These are phyloP conservation scores for Papilio glaucus DNA, from an alignment of 1,140 invertebrate genomes.

Conservation along the genomic window DNA sequence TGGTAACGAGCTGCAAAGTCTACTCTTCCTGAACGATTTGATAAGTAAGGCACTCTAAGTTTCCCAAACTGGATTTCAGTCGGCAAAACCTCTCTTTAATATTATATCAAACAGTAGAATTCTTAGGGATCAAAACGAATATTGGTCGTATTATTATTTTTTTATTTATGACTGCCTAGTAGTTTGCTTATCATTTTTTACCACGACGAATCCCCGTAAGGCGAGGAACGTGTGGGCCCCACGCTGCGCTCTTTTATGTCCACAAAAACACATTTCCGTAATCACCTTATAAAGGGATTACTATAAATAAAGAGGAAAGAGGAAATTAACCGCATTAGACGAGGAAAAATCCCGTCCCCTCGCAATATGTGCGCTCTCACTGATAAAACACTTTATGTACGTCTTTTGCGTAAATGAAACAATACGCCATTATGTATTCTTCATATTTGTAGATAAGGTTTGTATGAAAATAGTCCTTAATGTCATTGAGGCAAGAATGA, in stretches of 20 bases:
- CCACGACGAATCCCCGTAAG: slow-evolving; percentile 41
- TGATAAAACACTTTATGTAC: slow-evolving; percentile 79
- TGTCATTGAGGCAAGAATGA: not conserved
- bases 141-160: not conserved
- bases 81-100: too few relatives aligned
- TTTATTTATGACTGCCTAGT: slow-evolving; percentile 26
- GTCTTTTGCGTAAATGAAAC: slow-evolving; percentile 76
- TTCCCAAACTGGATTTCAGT: too few relatives aligned
- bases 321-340: slow-evolving; percentile 81
- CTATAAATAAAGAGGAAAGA: slow-evolving; percentile 83
- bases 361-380: slow-evolving; percentile 79
- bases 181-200: slow-evolving; percentile 50
- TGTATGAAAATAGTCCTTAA: slow-evolving; percentile 7
- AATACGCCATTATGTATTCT: slow-evolving; percentile 65
- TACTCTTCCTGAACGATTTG: too few relatives aligned
- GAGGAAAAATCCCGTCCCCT: slow-evolving; percentile 77
- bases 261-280: slow-evolving; percentile 79
- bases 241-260: slow-evolving; percentile 75
- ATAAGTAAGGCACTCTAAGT: too few relatives aligned
- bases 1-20: too few relatives aligned
- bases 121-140: not conserved
- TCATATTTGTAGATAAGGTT: not conserved
- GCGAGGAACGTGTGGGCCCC: slow-evolving; percentile 51
- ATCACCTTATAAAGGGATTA: slow-evolving; percentile 83
- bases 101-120: too few relatives aligned